Evolutionary conservation across 2,113 vertebrate species (phyloP).

Genomic region (Stigmatopora nigra): DNA sequence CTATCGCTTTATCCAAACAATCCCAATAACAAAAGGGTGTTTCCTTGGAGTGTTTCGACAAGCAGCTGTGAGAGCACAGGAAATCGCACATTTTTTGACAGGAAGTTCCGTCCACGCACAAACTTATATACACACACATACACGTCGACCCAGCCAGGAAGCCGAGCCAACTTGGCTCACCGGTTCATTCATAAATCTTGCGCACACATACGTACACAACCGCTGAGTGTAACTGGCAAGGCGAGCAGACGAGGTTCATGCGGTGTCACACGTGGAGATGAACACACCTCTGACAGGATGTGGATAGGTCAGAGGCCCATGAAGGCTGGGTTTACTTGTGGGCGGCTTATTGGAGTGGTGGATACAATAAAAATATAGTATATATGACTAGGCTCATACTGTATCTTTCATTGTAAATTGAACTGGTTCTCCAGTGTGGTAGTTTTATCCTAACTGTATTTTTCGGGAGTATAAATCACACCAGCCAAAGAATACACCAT

Average conservation of each 20-base stretch:
- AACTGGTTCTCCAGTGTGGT: conserved; percentile 6
- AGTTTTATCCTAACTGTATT: conserved; percentile 6
- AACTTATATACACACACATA: conserved; percentile 8
- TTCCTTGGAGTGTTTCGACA: conserved; percentile 38
- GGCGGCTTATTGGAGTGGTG: conserved; percentile 13
- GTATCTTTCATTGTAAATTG: conserved; percentile 25
- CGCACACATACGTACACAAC: conserved; percentile 19
- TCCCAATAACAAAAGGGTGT: conserved; percentile 19
- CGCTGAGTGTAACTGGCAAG: conserved; percentile 10
- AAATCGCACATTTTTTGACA: conserved; percentile 54
- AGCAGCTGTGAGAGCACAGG: conserved; percentile 47
- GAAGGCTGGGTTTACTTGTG: conserved; percentile 16
- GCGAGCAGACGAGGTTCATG: conserved; percentile 12
- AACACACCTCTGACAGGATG: conserved; percentile 39
- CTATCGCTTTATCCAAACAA: conserved; percentile 9
- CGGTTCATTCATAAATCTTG: conserved; percentile 57
- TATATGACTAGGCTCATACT: conserved; percentile 17
- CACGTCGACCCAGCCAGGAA: conserved; percentile 44
- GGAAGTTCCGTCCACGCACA: conserved; percentile 47
- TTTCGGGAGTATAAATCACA: not conserved
- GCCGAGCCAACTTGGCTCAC: conserved; percentile 28
- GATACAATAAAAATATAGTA: conserved; percentile 3
- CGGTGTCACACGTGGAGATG: conserved; percentile 10
- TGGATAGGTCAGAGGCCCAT: conserved; percentile 33
- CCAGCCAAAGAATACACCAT: not conserved